phyloP scores from a whole-genome alignment of 2,888 invertebrate genomes.

The Lepetodrilus schrolli region DNA sequence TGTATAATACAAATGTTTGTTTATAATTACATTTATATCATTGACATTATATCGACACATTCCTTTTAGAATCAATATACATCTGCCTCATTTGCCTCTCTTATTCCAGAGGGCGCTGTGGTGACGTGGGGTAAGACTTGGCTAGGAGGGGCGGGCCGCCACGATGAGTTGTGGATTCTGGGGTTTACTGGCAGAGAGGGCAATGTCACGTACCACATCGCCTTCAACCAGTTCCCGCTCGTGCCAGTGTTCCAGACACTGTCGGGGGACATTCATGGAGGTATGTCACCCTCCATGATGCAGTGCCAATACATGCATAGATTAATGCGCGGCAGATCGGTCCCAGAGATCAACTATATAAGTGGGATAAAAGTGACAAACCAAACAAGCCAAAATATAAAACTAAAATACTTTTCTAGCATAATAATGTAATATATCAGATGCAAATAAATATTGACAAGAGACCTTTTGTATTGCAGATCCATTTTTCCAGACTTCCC shows the following conservation, averaged over 20 bases:
- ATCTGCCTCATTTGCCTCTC: background rate
- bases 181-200: background rate
- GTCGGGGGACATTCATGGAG: background rate
- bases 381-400: background rate
- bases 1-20: background rate
- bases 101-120: background rate
- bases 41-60: too few relatives aligned
- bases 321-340: too few relatives aligned
- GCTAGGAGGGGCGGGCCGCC: background rate
- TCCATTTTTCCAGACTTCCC: background rate
- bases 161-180: slow-evolving; percentile 2
- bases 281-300: background rate
- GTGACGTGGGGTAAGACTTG: slow-evolving; percentile 23
- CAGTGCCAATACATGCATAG: background rate
- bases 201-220: background rate
- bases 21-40: too few relatives aligned
- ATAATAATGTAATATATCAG: background rate
- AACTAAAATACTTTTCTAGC: background rate
- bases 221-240: slow-evolving; percentile 12
- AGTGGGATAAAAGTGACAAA: too few relatives aligned
- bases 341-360: too few relatives aligned
- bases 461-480: too few relatives aligned
- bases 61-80: background rate
- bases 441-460: too few relatives aligned
- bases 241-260: background rate